Evolutionary conservation across 2,888 invertebrate genomes (phyloP).

Genomic region (Aphelenchoides bicaudatus): DNA sequence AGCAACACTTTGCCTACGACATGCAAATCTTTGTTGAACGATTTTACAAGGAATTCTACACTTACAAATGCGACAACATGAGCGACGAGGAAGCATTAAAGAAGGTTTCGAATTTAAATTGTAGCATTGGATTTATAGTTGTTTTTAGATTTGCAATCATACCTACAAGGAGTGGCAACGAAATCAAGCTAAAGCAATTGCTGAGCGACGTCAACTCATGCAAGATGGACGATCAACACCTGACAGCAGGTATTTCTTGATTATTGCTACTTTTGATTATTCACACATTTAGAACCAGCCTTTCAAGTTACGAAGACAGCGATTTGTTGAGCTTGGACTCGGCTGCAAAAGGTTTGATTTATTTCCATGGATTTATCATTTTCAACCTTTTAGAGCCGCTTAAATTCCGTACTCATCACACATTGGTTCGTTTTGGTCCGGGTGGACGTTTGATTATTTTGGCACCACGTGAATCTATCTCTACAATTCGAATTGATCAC

Average conservation of each 20-base stretch:
- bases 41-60: constrained; percentile 49
- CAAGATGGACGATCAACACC: constrained; percentile 54
- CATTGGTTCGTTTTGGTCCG: constrained; percentile 26
- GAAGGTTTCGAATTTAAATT: constrained; percentile 30
- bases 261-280: too few relatives aligned
- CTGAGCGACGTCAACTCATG: constrained; percentile 37
- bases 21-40: constrained; percentile 36
- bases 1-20: constrained; percentile 28
- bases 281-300: constrained; percentile 10
- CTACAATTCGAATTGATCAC: constrained; percentile 29
- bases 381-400: constrained; percentile 30
- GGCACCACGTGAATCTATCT: constrained; percentile 28
- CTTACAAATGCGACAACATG: constrained; percentile 32
- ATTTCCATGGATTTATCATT: too few relatives aligned
- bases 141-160: constrained; percentile 42
- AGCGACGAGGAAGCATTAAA: constrained; percentile 38
- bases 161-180: constrained; percentile 40
- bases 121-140: constrained; percentile 8
- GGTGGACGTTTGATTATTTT: constrained; percentile 33
- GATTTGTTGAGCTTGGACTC: constrained; percentile 21
- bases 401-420: constrained; percentile 31
- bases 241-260: constrained; percentile 50
- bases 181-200: constrained; percentile 37
- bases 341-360: constrained; percentile 24
- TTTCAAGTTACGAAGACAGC: constrained; percentile 22